These are phyloP conservation scores for Agonopterix alstromeriana DNA, from an alignment of 2,888 invertebrate genomes.

Conservation along the genomic window DNA sequence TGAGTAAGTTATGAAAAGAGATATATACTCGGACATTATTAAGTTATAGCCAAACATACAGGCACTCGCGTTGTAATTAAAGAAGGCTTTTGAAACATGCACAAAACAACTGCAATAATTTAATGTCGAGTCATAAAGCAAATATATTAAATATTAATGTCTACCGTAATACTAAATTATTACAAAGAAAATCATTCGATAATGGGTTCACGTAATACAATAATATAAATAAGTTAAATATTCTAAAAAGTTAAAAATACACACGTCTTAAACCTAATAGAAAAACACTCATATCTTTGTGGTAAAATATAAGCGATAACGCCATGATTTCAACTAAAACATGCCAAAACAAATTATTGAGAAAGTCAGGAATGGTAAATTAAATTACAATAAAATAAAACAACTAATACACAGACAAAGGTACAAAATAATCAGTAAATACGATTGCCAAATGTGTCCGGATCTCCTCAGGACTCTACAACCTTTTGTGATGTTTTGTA, in stretches of 20 bases:
- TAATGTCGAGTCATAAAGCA: slow-evolving; percentile 65
- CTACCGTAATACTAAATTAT: slow-evolving; percentile 73
- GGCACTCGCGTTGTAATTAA: slow-evolving; percentile 67
- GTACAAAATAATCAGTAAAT: slow-evolving; percentile 67
- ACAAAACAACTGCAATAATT: slow-evolving; percentile 66
- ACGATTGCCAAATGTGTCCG: slow-evolving; percentile 38
- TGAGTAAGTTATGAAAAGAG: too few relatives aligned
- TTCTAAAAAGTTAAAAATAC: slow-evolving; percentile 76
- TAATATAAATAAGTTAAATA: slow-evolving; percentile 74
- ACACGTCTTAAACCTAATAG: slow-evolving; percentile 72
- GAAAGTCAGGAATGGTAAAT: slow-evolving; percentile 60
- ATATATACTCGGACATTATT: slow-evolving; percentile 22
- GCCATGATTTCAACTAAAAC: slow-evolving; percentile 33
- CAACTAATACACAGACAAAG: slow-evolving; percentile 66
- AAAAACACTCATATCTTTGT: slow-evolving; percentile 68
- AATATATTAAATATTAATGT: slow-evolving; percentile 74
- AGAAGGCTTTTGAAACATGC: slow-evolving; percentile 59
- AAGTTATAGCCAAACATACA: slow-evolving; percentile 41
- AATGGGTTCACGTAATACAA: slow-evolving; percentile 71
- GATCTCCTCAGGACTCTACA: slow-evolving; percentile 17
- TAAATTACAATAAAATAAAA: slow-evolving; percentile 43
- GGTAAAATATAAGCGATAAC: slow-evolving; percentile 35
- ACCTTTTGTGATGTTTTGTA: slow-evolving; percentile 56
- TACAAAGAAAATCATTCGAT: slow-evolving; percentile 72
- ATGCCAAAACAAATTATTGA: slow-evolving; percentile 52